Evolutionary conservation across 1,140 invertebrate species (phyloP), one percentile per base, ranked within the genome.

Genomic region (Hycleus phaleratus): DNA sequence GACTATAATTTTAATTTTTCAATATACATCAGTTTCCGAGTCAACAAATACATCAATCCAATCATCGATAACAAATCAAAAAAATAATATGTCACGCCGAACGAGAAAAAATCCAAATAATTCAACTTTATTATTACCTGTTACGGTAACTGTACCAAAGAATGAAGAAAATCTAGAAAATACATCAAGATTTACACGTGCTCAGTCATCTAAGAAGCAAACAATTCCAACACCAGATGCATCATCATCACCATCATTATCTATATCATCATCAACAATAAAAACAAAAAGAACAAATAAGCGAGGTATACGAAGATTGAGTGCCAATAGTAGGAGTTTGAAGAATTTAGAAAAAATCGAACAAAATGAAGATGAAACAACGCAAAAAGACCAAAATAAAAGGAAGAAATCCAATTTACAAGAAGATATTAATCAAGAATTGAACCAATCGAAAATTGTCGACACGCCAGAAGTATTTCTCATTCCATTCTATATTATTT

Each of bases 301-400:
- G 3, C 8, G 38, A 32, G 32, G 32, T 32, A 2, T 5, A 32
- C 32, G 54, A 32, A 25, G 51, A n/a, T 38, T 53, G 11, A 53
- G 51, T 43, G 51, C 51, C 8, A 53, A 53, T 25, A 53, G 51
- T 42, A 45, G 51, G 18, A 25, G 42, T 10, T 12, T 40, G 49
- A 52, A 46, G 46, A 56, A 40, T 18, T 26, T 44, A 9, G 40
- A 56, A 26, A 47, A 56, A 39, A 32, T 25, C 18, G 8, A 46
- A 11, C 3, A 56, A 39, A 44, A 48, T 7, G 7, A 32, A 4
- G 7, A 32, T 32, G 32, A 32, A 32, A 32, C 2, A 32, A 32
- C 32, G 32, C 32, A 42, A 48, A 11, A 45, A 26, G 38, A 40
- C n/a, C 25, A 38, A 46, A 26, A 6, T n/a, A 18, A 8, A 7